Base-by-base conservation (phyloP, 1,140 invertebrate species). In the Lepidotrigona ventralis region DNA sequence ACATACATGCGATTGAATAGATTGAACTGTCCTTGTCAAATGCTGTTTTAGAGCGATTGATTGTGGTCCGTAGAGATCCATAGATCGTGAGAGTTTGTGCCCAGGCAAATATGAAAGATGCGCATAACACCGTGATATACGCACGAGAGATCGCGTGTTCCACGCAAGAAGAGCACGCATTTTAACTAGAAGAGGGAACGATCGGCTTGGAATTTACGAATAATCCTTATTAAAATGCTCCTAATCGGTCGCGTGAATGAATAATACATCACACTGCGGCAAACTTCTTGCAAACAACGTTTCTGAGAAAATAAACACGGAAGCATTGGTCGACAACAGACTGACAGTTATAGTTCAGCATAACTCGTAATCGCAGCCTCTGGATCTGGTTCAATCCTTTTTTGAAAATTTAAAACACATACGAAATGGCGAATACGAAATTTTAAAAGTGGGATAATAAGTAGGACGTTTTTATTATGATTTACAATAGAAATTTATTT, bases 91-190 rank as follows among this genome's bases (percentile, higher is more conserved):
- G 70, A 72, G n/a, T 72, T 72, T 26, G 39, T 39, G 46, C n/a
- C 9, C n/a, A 29, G 39, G n/a, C 46, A 53, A 53, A 53, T 51
- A 72, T n/a, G 70, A n/a, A 39, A 53, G 39, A 70, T 14, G 14
- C 23, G 70, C 70, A 53, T 53, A 21, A 46, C n/a, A 19, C n/a
- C 21, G 39, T 26, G 39, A 53, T 72, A 53, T 72, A 60, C 15
- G 63, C 71, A 84, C 64, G 79, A 75, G 54, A 76, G 51, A 29
- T 68, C 29, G 60, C 79, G 79, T 81, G 71, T 58, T 84, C 71
- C 63, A 75, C 56, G 79, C 54, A 80, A 82, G 56, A 54, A 82
- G 79, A 84, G 21, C 74, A 60, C 68, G 54, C 39, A 53, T 80
- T 75, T 51, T 66, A 66, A n/a, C 58, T 70, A 29, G 79, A 76